Conservation (phyloP, 2,797 vertebrate genomes). For the Heliangelus exortis region DNA sequence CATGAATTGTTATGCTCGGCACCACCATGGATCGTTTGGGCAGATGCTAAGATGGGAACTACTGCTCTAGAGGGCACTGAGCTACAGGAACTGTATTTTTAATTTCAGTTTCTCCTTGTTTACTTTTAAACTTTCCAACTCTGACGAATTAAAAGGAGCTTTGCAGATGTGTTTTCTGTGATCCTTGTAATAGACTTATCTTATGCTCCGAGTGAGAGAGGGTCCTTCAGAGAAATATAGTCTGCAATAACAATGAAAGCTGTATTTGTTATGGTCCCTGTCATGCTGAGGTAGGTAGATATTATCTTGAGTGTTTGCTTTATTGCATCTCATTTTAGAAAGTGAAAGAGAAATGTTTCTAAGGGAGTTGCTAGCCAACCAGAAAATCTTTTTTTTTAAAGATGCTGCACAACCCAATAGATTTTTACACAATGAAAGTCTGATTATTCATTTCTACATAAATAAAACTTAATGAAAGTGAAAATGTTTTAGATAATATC, state of each 20-base stretch:
- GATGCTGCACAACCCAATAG: background rate
- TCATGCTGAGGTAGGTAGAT: conserved; percentile 5
- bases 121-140: background rate
- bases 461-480: conserved; percentile 12
- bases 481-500: conserved; percentile 18
- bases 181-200: background rate
- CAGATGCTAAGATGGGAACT: background rate
- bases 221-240: background rate
- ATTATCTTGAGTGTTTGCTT: conserved; percentile 16
- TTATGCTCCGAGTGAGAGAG: background rate
- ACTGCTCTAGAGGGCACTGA: background rate
- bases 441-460: background rate
- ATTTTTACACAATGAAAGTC: background rate
- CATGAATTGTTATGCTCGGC: background rate
- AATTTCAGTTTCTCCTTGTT: background rate
- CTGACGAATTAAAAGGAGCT: background rate
- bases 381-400: conserved; percentile 16
- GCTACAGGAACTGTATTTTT: background rate
- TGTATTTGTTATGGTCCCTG: conserved; percentile 3
- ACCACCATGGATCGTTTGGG: background rate
- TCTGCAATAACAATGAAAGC: background rate
- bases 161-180: background rate
- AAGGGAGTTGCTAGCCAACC: background rate
- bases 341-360: background rate
- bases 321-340: conserved; percentile 17